Base-by-base conservation (phyloP, 30 jellyfish, hydroid and myxozoan genomes). In the Aurelia aurita complex sp. Pacific region DNA sequence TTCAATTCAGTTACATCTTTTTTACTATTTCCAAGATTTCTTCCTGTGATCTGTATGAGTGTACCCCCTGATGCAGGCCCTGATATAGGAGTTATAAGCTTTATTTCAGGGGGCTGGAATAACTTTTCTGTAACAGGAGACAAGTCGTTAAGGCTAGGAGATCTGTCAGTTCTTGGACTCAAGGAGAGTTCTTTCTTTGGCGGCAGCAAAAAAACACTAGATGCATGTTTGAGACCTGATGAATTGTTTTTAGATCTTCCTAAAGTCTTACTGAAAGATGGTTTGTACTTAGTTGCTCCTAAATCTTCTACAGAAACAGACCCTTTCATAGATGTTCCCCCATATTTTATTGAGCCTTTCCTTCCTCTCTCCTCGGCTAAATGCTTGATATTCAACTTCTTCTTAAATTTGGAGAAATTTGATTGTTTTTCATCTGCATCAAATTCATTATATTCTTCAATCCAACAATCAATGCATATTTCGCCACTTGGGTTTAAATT, bases 11-110 rank as follows among this genome's bases (percentile, higher is more conserved):
- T 82, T 14, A 92, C 83, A 73, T 92, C 98, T 3, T 70, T 85
- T 74, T 74, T 76, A 10, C 91, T 80, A 11, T 70, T 65, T 3
- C 98, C 98, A 40, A 92, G 83, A 63, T 92, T 74, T 64, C 86
- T 87, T 9, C 98, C 98, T 1, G 96, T 87, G 4, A 92, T 82
- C 42, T 73, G 94, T 10, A 92, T 73, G 38, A 92, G 79, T 11
- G 98, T 92, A 7, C 98, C 98, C 35, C 98, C 98, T 18, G 82
- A 40, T 11, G 66, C 63, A 5, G 98, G 96, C 12, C 98, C 98
- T 35, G 94, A 80, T 52, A 71, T 92, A 54, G 98, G 98, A 12
- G 89, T 85, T 29, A 92, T 52, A 12, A 73, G 51, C 16, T 66
- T 81, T 12, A 92, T 81, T 64, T 85, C 95, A 8, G 97, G 97